Conservation (phyloP, 2,888 invertebrate genomes). For the Ophioninae sp. region DNA sequence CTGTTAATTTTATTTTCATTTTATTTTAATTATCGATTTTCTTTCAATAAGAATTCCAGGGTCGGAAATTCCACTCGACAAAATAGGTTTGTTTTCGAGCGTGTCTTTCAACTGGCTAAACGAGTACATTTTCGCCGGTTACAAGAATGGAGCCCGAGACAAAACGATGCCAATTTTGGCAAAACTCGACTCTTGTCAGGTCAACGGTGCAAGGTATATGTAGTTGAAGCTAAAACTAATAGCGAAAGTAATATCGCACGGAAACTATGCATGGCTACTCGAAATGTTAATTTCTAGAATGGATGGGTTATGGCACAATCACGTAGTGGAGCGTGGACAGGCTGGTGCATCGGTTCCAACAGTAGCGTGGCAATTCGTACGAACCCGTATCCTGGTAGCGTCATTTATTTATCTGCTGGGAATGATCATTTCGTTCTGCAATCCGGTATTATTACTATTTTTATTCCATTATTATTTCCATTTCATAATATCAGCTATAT, state of each 20-base stretch:
- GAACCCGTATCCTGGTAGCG: constrained; percentile 80
- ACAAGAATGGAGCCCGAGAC: constrained; percentile 78
- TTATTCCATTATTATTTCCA: constrained; percentile 49
- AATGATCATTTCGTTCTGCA: constrained; percentile 80
- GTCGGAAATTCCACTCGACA: constrained; percentile 76
- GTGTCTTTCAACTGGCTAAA: constrained; percentile 82
- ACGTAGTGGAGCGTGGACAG: constrained; percentile 79
- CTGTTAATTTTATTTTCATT: neutral
- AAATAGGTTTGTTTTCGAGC: constrained; percentile 81
- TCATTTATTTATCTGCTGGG: constrained; percentile 80
- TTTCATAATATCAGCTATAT: neutral
- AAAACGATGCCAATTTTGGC: constrained; percentile 79
- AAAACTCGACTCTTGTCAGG: constrained; percentile 80
- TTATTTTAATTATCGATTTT: neutral
- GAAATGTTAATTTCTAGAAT: constrained; percentile 74
- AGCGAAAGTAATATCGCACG: neutral
- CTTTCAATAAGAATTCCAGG: constrained; percentile 63
- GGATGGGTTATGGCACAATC: constrained; percentile 81
- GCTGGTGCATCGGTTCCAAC: constrained; percentile 80
- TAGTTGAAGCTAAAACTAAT: constrained; percentile 56
- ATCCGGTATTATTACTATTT: constrained; percentile 77
- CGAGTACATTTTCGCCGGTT: constrained; percentile 81
- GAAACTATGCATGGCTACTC: neutral
- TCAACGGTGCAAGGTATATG: constrained; percentile 81
- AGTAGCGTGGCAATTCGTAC: constrained; percentile 81